Conservation (phyloP, 2,888 invertebrate genomes). For the Tetropium fuscum region DNA sequence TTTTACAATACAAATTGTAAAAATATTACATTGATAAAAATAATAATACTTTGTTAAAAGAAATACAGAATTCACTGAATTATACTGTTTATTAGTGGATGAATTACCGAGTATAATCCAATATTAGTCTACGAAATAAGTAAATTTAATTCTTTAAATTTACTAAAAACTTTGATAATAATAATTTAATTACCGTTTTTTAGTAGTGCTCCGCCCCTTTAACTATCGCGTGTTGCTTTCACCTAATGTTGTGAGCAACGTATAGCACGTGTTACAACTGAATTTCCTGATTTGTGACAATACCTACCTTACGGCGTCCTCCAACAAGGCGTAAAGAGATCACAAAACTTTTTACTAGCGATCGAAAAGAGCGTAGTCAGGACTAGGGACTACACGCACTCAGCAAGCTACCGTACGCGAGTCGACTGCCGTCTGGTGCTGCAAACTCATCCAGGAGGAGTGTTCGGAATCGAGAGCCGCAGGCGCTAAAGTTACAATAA, state of each 20-base stretch:
- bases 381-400: background rate
- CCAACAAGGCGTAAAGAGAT: background rate
- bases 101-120: too few relatives aligned
- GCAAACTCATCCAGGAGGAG: conserved; percentile 25
- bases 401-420: conserved; percentile 1
- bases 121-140: too few relatives aligned
- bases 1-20: too few relatives aligned
- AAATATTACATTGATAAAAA: too few relatives aligned
- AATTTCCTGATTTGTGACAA: background rate
- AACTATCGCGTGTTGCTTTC: background rate
- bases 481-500: conserved; percentile 25
- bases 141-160: too few relatives aligned
- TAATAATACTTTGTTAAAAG: too few relatives aligned
- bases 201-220: background rate
- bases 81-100: too few relatives aligned
- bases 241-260: background rate
- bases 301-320: conserved; percentile 10
- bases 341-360: conserved; percentile 15
- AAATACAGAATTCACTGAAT: too few relatives aligned
- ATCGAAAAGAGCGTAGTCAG: background rate
- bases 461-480: conserved; percentile 19
- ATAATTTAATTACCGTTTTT: too few relatives aligned
- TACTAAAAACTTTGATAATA: too few relatives aligned
- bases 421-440: conserved; percentile 24
- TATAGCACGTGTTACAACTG: background rate